These are phyloP conservation scores for Campoplex nolae DNA, from an alignment of 2,888 invertebrate genomes.

Conservation along the genomic window DNA sequence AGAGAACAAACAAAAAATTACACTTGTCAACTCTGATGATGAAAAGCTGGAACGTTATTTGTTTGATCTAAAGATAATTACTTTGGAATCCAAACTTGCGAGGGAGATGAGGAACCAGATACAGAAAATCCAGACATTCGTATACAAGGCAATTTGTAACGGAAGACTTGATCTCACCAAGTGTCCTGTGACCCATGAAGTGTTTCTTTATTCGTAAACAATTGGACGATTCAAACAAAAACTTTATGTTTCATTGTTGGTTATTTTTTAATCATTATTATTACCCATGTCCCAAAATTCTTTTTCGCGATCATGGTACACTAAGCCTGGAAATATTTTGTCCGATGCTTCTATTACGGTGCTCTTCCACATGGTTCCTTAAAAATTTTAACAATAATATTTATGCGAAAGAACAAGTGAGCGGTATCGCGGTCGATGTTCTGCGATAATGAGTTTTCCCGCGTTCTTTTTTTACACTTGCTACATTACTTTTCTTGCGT, in stretches of 20 bases:
- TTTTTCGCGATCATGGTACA: constrained; percentile 80
- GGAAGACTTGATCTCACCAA: constrained; percentile 88
- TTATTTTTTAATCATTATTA: constrained; percentile 20
- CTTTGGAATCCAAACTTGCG: constrained; percentile 89
- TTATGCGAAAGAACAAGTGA: neutral
- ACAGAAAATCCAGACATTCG: constrained; percentile 91
- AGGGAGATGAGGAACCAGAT: constrained; percentile 89
- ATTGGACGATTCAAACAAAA: neutral
- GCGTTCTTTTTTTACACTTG: neutral
- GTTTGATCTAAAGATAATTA: constrained; percentile 80
- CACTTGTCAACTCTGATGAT: neutral
- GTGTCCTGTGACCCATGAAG: constrained; percentile 84
- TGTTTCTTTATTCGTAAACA: constrained; percentile 5
- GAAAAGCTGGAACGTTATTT: neutral
- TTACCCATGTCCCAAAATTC: constrained; percentile 79
- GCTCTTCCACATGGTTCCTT: constrained; percentile 82
- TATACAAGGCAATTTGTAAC: constrained; percentile 93
- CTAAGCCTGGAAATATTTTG: constrained; percentile 85
- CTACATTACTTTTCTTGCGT: neutral
- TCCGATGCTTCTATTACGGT: constrained; percentile 84
- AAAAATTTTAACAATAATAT: neutral
- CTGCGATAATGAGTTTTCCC: neutral
- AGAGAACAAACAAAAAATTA: neutral
- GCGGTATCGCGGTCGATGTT: too few relatives aligned
- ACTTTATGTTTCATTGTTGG: neutral